Base-by-base conservation (phyloP, 1,140 invertebrate species). In the Chrysoperla carnea region DNA sequence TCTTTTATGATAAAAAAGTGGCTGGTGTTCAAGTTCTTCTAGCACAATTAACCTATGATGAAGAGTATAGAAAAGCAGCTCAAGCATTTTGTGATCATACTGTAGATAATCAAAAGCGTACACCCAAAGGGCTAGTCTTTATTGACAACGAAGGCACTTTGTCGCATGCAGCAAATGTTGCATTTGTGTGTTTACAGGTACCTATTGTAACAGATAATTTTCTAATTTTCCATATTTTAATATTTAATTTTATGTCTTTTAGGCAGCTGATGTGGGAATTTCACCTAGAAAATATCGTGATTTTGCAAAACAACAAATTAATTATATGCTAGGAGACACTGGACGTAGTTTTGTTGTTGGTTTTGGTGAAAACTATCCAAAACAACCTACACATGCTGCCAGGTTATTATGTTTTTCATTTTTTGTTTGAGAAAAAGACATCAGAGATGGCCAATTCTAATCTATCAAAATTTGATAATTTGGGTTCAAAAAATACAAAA, bases 321-420 rank as follows among this genome's bases (percentile, higher is more conserved):
- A 72, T 48, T 79, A 78, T 52, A 71, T 73, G 44, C 58, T 80
- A 1, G 76, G 76, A 1, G 63, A 68, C 43, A 47, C 57, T 44
- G 75, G 75, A 4, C 61, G 67, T 37, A 78, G 75, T 51, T 80
- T 63, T 50, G 70, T 79, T 1, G 67, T 78, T 14, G 76, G 76
- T 6, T 78, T 67, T 52, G 77, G 75, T 1, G 52, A 58, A 31
- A 69, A 76, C 55, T 67, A 67, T 37, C 75, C 76, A 0, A 55
- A 48, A 29, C 60, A 67, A 44, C 66, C 68, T 3, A 60, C 68
- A 48, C 70, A 73, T 49, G 62, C 67, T 7, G 66, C 68, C 4
- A 72, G 67, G 64, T 68, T 28, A 23, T 14, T 39, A 52, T 36
- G n/a, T 36, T 39, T 41, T 14, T 39, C 13, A 8, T n/a, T 7